These are phyloP conservation scores for Hyperopisus bebe DNA, from an alignment of 2,113 vertebrate species.

Conservation along the genomic window DNA sequence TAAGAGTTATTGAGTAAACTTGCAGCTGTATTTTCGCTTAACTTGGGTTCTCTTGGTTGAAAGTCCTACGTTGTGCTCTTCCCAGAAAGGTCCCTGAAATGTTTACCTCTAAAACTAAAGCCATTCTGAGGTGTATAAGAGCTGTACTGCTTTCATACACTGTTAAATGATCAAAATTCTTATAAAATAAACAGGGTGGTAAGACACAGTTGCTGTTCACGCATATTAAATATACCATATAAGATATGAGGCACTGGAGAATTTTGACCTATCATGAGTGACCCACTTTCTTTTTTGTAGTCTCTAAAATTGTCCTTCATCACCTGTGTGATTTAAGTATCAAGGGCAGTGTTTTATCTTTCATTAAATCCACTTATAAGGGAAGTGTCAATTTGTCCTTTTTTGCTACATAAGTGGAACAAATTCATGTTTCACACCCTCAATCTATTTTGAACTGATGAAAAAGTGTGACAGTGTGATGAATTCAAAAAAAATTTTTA, in stretches of 20 bases:
- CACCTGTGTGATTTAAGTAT: conserved; percentile 15
- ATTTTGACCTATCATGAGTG: conserved; percentile 17
- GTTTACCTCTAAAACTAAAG: not conserved
- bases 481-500: not conserved
- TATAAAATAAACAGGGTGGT: not conserved
- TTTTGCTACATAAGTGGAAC: conserved; percentile 24
- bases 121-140: not conserved
- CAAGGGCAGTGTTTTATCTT: conserved; percentile 34
- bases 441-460: conserved; percentile 5
- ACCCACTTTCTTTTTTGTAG: conserved; percentile 17
- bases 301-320: conserved; percentile 32
- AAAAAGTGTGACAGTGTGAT: conserved; percentile 9
- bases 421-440: conserved; percentile 7
- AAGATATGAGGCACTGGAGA: not conserved
- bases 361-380: conserved; percentile 49
- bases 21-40: not conserved
- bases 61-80: not conserved
- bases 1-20: not conserved
- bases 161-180: not conserved
- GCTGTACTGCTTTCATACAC: not conserved
- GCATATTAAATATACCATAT: conserved; percentile 25
- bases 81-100: not conserved
- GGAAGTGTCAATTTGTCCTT: conserved; percentile 30
- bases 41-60: not conserved
- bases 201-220: not conserved